A percentile compares a stretch with the other conserved stretches of the same genome.
Evolutionary conservation across 2,888 invertebrate genomes (phyloP).

Genomic region (Lapara coniferarum): DNA sequence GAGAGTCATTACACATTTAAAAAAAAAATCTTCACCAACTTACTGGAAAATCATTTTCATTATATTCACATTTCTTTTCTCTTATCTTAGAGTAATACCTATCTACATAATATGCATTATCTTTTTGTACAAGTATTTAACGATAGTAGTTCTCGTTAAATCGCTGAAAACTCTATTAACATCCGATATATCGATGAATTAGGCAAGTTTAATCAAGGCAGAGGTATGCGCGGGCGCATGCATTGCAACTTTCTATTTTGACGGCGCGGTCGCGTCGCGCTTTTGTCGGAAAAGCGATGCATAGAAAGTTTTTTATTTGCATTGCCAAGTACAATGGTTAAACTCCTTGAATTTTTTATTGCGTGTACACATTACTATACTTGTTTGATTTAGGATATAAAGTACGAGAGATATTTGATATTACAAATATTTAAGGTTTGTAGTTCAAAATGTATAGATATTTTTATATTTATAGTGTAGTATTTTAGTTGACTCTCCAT

Average conservation of each 20-base stretch:
- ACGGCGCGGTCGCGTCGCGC: constrained; percentile 40
- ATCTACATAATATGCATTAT: no score
- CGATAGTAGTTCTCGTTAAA: no score
- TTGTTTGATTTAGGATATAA: not conserved
- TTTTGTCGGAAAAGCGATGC: constrained; percentile 62
- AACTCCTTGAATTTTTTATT: constrained; percentile 17
- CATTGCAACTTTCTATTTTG: constrained; percentile 79
- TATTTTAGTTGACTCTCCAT: no score
- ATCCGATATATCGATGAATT: not conserved
- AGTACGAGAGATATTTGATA: not conserved
- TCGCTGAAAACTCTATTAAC: no score
- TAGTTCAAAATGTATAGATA: no score
- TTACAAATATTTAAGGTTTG: not conserved
- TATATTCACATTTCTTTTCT: no score
- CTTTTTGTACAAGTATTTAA: no score
- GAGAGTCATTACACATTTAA: no score
- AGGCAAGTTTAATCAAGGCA: not conserved
- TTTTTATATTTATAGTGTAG: no score
- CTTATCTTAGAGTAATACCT: no score
- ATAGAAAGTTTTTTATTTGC: constrained; percentile 70
- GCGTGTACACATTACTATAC: not conserved
- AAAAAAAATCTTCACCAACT: no score
- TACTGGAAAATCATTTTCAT: no score
- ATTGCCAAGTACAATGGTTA: constrained; percentile 38
- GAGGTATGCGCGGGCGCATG: constrained; percentile 53